phyloP scores from a whole-genome alignment of 2,113 vertebrate genomes.

The Ceratotherium simum region DNA sequence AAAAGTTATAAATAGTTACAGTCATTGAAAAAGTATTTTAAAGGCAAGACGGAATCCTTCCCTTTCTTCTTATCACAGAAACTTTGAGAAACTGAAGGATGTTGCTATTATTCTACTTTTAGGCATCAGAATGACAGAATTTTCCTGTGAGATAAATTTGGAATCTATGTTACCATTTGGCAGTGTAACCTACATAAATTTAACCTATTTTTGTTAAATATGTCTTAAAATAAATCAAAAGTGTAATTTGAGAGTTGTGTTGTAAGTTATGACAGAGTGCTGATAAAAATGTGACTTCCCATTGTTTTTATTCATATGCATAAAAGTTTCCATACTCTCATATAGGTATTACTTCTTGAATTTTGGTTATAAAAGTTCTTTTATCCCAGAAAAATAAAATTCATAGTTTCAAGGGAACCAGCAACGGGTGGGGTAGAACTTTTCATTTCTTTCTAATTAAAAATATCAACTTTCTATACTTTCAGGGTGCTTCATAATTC shows the following conservation, averaged over 20 bases:
- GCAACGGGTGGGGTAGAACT: not conserved
- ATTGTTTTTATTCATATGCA: not conserved
- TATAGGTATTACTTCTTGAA: not conserved
- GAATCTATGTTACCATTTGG: not conserved
- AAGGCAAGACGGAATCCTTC: not conserved
- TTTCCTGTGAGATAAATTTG: not conserved
- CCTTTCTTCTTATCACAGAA: not conserved
- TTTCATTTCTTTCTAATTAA: not conserved
- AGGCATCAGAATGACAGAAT: not conserved
- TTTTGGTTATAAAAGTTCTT: not conserved
- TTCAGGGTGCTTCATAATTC: not conserved
- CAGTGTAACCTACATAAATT: not conserved
- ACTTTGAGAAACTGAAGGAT: not conserved
- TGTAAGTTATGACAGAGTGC: not conserved
- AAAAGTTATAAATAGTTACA: not conserved
- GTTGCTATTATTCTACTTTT: not conserved
- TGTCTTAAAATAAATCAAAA: not conserved
- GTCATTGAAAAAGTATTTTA: not conserved
- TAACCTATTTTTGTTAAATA: constrained; percentile 14
- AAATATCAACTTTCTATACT: not conserved
- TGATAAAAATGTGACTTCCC: not conserved
- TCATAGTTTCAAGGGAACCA: not conserved
- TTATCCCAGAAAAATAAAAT: not conserved
- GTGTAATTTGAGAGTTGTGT: constrained; percentile 3
- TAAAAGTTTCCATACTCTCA: not conserved